A percentile compares a stretch with the other conserved stretches of the same genome.
These are phyloP conservation scores for Subanguina moxae DNA, from an alignment of 1,140 invertebrate species.

Conservation along the genomic window DNA sequence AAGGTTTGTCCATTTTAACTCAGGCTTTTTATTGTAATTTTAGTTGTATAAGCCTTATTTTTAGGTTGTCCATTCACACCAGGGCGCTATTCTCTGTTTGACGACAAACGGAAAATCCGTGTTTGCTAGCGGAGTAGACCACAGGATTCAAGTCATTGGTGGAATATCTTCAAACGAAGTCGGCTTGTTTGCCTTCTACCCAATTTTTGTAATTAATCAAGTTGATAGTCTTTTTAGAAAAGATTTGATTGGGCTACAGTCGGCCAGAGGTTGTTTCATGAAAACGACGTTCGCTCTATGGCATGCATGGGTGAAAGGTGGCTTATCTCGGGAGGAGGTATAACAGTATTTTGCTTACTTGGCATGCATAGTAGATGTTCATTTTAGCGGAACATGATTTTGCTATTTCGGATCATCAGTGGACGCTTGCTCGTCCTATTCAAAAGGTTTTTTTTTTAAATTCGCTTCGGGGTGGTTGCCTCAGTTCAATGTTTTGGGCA, in stretches of 20 bases:
- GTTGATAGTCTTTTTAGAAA: constrained; percentile 20
- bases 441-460: constrained; percentile 2
- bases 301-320: constrained; percentile 24
- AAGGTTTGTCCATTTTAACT: constrained; percentile 25
- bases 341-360: too few species aligned
- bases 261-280: constrained; percentile 33
- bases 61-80: constrained; percentile 35
- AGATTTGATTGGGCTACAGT: constrained; percentile 38
- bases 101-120: constrained; percentile 26
- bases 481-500: too few species aligned
- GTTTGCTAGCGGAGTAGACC: constrained; percentile 40
- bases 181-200: neutral
- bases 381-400: constrained; percentile 37
- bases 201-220: neutral
- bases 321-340: constrained; percentile 39
- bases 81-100: constrained; percentile 30
- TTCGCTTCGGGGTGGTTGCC: too few species aligned
- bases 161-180: constrained; percentile 15
- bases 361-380: too few species aligned
- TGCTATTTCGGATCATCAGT: constrained; percentile 25
- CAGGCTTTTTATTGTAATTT: neutral
- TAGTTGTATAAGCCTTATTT: constrained; percentile 8
- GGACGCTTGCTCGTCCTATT: constrained; percentile 2
- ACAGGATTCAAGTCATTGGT: constrained; percentile 43
- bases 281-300: constrained; percentile 38